Percentiles rank a stretch among this genome's conserved stretches.
These are phyloP conservation scores for Conopomorpha cramerella DNA, from an alignment of 1,140 invertebrate species.

Conservation along the genomic window DNA sequence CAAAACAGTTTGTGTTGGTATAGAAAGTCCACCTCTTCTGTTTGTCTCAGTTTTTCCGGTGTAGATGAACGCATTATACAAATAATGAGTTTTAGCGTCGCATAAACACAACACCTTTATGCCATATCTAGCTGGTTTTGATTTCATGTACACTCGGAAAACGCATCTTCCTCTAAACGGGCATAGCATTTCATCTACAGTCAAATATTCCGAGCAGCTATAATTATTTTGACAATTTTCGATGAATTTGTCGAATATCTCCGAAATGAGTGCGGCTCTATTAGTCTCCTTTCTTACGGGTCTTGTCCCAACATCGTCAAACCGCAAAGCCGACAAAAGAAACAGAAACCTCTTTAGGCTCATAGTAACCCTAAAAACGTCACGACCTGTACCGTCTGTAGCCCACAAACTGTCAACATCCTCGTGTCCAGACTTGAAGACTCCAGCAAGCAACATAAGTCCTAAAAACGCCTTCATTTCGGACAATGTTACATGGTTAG, in stretches of 20 bases:
- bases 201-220: constrained; percentile 10
- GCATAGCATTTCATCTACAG: constrained; percentile 31
- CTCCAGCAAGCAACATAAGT: no score
- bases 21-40: background rate
- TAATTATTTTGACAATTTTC: constrained; percentile 10
- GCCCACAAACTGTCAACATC: no score
- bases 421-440: no score
- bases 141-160: constrained; percentile 28
- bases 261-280: constrained; percentile 7
- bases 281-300: constrained; percentile 7
- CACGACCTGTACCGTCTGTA: constrained; percentile 1
- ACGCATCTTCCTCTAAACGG: constrained; percentile 14
- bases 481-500: no score
- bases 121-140: constrained; percentile 45
- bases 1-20: constrained; percentile 7
- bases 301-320: constrained; percentile 9
- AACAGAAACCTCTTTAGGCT: constrained; percentile 8
- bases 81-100: constrained; percentile 16
- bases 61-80: constrained; percentile 7
- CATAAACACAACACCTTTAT: constrained; percentile 33
- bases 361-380: constrained; percentile 3
- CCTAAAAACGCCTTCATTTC: no score
- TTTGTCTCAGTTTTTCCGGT: constrained; percentile 8
- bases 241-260: constrained; percentile 8
- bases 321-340: constrained; percentile 6